Evolutionary conservation across 2,113 vertebrate species (phyloP).

Genomic region (Burhinus bistriatus): DNA sequence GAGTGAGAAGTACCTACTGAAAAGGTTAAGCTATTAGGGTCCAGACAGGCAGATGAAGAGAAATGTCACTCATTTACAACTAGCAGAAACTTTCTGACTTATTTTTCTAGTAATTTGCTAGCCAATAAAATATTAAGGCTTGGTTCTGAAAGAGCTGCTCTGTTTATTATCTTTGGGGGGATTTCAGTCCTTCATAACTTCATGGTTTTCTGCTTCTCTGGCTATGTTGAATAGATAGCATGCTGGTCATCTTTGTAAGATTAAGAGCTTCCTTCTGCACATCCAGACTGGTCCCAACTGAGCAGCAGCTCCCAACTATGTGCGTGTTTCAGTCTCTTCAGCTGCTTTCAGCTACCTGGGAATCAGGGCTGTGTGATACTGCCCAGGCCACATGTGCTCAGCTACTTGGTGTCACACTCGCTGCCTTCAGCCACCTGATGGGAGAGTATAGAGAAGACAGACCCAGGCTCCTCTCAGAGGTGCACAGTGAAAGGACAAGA

Average conservation of each 20-base stretch:
- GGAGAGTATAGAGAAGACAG: background rate
- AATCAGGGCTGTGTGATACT: background rate
- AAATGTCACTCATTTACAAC: background rate
- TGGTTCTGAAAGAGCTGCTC: background rate
- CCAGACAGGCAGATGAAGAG: background rate
- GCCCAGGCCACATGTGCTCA: fast-evolving
- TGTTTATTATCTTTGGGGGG: background rate
- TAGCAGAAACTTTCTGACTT: background rate
- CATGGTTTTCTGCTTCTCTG: background rate
- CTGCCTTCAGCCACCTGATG: background rate
- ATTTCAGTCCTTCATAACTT: background rate
- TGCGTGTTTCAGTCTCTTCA: background rate
- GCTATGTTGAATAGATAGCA: background rate
- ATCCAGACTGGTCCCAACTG: background rate
- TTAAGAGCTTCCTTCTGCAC: background rate
- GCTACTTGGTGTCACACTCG: background rate
- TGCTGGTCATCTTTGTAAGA: background rate
- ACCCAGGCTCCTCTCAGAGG: background rate
- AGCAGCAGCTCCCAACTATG: background rate
- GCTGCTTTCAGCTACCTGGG: background rate
- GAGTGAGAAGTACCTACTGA: background rate
- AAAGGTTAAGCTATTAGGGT: background rate
- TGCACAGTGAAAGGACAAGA: background rate
- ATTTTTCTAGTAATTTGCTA: background rate
- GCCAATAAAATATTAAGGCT: background rate